These are phyloP conservation scores for Penaeus monodon DNA, from an alignment of 2,888 invertebrate species.

Conservation along the genomic window DNA sequence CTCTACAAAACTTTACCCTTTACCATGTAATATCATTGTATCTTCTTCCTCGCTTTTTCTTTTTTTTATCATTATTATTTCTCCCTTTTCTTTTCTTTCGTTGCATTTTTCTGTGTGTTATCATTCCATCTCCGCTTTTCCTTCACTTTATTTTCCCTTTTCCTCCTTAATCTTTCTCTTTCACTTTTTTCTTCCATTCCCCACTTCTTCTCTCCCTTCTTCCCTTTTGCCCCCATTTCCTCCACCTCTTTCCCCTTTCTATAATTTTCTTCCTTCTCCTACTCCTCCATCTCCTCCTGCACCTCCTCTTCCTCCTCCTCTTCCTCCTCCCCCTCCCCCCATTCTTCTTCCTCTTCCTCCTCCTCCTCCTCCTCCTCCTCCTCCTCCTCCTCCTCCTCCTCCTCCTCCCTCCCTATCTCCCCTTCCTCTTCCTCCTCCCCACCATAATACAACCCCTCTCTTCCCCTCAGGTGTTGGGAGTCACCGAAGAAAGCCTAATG, in stretches of 20 bases:
- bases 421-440: background rate
- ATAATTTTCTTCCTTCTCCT: background rate
- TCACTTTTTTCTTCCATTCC: background rate
- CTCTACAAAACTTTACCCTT: too few species aligned
- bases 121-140: background rate
- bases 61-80: too few species aligned
- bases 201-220: background rate
- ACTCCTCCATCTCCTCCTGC: background rate
- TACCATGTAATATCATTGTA: too few species aligned
- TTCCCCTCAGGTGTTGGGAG: conserved; percentile 80
- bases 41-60: too few species aligned
- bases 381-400: background rate
- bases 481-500: conserved; percentile 91
- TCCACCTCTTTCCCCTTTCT: background rate
- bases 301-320: too few species aligned
- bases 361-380: background rate
- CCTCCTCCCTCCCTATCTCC: background rate
- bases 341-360: background rate
- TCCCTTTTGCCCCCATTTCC: background rate
- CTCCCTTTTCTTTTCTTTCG: background rate
- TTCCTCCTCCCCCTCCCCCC: too few species aligned
- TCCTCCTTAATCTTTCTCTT: background rate
- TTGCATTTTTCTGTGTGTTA: too few species aligned
- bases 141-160: background rate
- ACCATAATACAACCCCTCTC: too few species aligned